Percentiles rank a stretch among this genome's conserved stretches.
Evolutionary conservation across 2,113 vertebrate species (phyloP).

Genomic region (Misgurnus anguillicaudatus): DNA sequence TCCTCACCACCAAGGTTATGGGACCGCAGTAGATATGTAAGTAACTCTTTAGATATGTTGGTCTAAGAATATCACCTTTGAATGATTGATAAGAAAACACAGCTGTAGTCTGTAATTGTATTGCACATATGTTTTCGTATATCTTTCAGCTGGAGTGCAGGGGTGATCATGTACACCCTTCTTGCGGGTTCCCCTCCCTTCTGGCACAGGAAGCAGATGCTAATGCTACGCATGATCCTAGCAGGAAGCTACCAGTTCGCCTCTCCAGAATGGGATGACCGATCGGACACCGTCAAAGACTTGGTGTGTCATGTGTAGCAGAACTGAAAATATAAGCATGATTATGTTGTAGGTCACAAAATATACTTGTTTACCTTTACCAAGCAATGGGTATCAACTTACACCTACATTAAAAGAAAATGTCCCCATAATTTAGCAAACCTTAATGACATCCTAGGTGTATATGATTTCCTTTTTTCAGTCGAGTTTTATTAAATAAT

Average conservation of each 20-base stretch:
- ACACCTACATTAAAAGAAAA: too few relatives aligned
- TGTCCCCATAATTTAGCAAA: too few relatives aligned
- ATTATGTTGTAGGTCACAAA: too few relatives aligned
- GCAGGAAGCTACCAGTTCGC: slow-evolving; percentile 85
- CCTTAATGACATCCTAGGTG: too few relatives aligned
- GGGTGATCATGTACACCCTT: slow-evolving; percentile 97
- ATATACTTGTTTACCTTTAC: too few relatives aligned
- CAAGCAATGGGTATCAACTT: too few relatives aligned
- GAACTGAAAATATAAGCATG: not conserved
- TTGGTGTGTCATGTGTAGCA: slow-evolving; percentile 74
- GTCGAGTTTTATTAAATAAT: too few relatives aligned
- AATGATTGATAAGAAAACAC: too few relatives aligned
- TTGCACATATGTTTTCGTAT: not conserved
- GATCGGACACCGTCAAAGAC: slow-evolving; percentile 95
- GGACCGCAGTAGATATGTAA: slow-evolving; percentile 92
- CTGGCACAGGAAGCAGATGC: slow-evolving; percentile 98
- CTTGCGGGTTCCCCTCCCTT: slow-evolving; percentile 95
- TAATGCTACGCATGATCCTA: slow-evolving; percentile 97
- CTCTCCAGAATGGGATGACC: slow-evolving; percentile 94
- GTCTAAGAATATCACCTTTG: too few relatives aligned
- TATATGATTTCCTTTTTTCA: too few relatives aligned
- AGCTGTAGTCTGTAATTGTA: not conserved
- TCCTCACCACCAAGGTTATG: slow-evolving; percentile 82
- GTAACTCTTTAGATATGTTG: slow-evolving; percentile 53
- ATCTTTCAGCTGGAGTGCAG: slow-evolving; percentile 88